A percentile compares a stretch with the other conserved stretches of the same genome.
Evolutionary conservation across 2,113 vertebrate species (phyloP).

Genomic region (Cebus imitator): DNA sequence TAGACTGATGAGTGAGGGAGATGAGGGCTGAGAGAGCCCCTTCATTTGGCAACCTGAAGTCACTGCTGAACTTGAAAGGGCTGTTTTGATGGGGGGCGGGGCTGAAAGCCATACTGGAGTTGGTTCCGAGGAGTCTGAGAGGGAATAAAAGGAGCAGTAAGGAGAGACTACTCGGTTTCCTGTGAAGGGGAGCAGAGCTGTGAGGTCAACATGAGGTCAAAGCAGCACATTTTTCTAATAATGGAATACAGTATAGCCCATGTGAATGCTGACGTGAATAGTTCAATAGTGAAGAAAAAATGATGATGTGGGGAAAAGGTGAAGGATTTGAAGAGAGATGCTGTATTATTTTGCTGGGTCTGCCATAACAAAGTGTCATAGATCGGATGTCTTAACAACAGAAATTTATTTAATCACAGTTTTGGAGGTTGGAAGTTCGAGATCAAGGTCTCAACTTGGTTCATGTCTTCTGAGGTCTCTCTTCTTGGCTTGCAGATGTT

Average conservation of each 20-base stretch:
- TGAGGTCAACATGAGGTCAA: not conserved
- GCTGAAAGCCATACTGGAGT: not conserved
- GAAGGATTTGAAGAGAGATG: not conserved
- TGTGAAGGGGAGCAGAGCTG: not conserved
- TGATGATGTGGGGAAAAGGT: not conserved
- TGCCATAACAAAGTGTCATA: not conserved
- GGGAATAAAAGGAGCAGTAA: not conserved
- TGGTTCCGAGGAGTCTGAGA: not conserved
- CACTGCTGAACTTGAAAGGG: not conserved
- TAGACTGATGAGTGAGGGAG: not conserved
- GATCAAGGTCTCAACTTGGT: not conserved
- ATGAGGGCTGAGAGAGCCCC: not conserved
- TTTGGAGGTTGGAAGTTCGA: not conserved
- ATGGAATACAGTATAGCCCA: not conserved
- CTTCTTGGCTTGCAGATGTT: not conserved
- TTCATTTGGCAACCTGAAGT: not conserved
- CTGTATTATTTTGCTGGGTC: not conserved
- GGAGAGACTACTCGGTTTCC: not conserved
- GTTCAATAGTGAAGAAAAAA: not conserved
- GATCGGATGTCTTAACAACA: not conserved
- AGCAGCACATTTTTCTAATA: not conserved
- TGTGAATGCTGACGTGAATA: not conserved
- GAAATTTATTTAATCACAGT: not conserved
- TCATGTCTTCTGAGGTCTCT: not conserved
- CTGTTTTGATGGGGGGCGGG: not conserved